Base-by-base conservation (phyloP, 2,797 vertebrate species). In the Lutjanus argentimaculatus region DNA sequence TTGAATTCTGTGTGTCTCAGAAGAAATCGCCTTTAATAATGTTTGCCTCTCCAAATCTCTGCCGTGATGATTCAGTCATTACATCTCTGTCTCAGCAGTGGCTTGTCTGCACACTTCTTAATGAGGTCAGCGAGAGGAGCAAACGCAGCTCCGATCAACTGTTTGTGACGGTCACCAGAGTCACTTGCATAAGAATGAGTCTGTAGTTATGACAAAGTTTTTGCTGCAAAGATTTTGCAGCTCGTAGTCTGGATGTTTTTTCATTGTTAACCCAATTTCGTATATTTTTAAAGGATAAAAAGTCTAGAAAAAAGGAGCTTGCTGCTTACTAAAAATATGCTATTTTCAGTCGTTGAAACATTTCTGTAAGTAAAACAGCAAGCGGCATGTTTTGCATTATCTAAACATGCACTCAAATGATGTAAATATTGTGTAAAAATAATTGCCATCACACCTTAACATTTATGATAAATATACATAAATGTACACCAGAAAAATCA, bases 51-150 rank as follows among this genome's bases (percentile, higher is more conserved):
- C 16, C 61, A 75, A 72, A 46, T 42, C 9, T 62, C 30, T 21
- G 52, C 22, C 2, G 15, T 36, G 59, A 61, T 71, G 17, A 75
- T 22, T 82, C 62, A 25, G n/a, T 85, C 53, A 11, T 59, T 52
- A 21, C 21, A 21, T 72, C 7, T 51, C 43, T 16, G 0, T 66
- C 53, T 55, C 51, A 17, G 71, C 72, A 11, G 68, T 4, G 49
- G 48, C 22, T 61, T 8, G 55, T 74, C 42, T 67, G 36, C 52
- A 65, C n/a, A 68, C 51, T 13, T 51, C 45, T 30, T 75, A 62
- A 78, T 75, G 71, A 76, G 72, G 45, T 65, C 67, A 72, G 10
- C 14, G 63, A 58, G 48, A 52, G 36, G 52, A 48, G 59, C 43
- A 22, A 46, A 55, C 57, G 58, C 59, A 62, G 55, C 30, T 43